Evolutionary conservation across 2,888 invertebrate species (phyloP).

Genomic region (Sinodicranocentrus sp.): DNA sequence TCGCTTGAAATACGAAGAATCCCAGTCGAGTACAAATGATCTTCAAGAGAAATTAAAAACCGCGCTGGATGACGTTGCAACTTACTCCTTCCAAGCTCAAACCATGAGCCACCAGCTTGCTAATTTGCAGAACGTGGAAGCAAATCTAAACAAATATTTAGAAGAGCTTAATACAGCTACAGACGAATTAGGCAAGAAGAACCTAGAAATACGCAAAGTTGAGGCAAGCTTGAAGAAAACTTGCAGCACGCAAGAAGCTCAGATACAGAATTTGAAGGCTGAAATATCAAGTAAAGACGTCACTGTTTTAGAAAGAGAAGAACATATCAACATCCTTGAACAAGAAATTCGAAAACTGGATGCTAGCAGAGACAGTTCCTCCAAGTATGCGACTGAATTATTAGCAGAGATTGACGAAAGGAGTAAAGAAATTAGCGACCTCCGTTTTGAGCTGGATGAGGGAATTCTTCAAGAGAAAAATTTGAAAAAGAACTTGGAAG

Average conservation of each 20-base stretch:
- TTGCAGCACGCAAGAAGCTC: constrained; percentile 24
- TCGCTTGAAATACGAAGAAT: too few relatives aligned
- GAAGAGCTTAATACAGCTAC: constrained; percentile 53
- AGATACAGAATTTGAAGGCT: constrained; percentile 41
- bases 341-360: neutral
- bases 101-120: too few relatives aligned
- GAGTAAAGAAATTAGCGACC: constrained; percentile 43
- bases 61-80: too few relatives aligned
- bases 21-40: too few relatives aligned
- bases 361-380: neutral
- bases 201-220: constrained; percentile 3
- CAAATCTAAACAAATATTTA: constrained; percentile 32
- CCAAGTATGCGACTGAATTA: neutral
- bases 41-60: too few relatives aligned
- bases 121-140: constrained; percentile 27
- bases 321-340: constrained; percentile 1
- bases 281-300: neutral
- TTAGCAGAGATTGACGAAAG: constrained; percentile 43
- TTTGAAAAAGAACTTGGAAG: constrained; percentile 77
- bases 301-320: neutral
- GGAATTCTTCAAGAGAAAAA: constrained; percentile 48
- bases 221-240: constrained; percentile 43
- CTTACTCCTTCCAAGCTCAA: too few relatives aligned
- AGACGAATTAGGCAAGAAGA: constrained; percentile 53
- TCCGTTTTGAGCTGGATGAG: constrained; percentile 53